These are phyloP conservation scores for Archips xylosteana DNA, from an alignment of 2,888 invertebrate species.

Conservation along the genomic window DNA sequence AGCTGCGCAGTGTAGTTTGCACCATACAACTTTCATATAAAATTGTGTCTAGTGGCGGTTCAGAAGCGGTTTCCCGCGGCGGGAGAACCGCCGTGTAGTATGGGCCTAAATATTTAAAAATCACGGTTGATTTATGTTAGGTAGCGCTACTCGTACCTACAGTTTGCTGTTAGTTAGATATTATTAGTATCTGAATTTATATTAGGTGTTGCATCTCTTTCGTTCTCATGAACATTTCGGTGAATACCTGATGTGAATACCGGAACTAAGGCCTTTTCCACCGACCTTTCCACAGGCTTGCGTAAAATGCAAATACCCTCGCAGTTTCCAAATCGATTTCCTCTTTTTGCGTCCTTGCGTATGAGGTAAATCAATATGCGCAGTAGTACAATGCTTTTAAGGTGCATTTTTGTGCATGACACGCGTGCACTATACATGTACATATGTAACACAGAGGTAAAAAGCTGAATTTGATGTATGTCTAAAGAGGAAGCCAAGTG, in stretches of 20 bases:
- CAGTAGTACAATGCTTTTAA: slow-evolving; percentile 5
- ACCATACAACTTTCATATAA: no score
- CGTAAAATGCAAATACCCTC: slow-evolving; percentile 17
- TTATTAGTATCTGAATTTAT: not conserved
- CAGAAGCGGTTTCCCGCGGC: no score
- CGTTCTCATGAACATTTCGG: not conserved
- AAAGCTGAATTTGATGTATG: no score
- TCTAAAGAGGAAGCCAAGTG: not conserved
- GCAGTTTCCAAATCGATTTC: slow-evolving; percentile 60
- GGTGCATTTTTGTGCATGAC: not conserved
- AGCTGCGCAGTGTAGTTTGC: no score
- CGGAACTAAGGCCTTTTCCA: not conserved
- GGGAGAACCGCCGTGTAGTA: no score
- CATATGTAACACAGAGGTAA: not conserved
- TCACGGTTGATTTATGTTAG: no score
- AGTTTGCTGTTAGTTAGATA: not conserved
- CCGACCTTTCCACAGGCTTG: slow-evolving; percentile 14
- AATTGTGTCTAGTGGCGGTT: no score
- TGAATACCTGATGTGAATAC: not conserved
- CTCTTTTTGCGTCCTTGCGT: slow-evolving; percentile 56
- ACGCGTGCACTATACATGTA: not conserved
- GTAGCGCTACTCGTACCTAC: no score
- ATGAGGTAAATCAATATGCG: slow-evolving; percentile 50
- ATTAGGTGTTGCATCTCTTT: not conserved
- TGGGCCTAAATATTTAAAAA: no score